Evolutionary conservation across 2,797 vertebrate species (phyloP).

Genomic region (Nyctibius grandis): DNA sequence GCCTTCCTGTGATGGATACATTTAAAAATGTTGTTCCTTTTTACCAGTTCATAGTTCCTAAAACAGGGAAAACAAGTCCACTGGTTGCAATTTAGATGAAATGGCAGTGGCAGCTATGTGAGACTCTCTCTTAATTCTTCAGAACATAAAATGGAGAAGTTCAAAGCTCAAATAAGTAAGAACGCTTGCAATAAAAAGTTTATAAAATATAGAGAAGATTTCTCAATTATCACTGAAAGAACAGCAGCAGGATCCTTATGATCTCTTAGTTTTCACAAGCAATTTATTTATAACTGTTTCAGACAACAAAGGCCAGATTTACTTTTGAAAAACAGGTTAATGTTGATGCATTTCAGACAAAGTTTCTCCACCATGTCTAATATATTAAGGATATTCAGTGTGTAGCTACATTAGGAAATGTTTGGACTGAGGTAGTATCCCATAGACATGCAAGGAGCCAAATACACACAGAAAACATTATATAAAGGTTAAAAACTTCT

Average conservation of each 20-base stretch:
- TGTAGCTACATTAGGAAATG: neutral
- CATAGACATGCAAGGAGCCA: neutral
- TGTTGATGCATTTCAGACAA: neutral
- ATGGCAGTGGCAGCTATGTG: neutral
- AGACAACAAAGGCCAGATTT: neutral
- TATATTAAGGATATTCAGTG: neutral
- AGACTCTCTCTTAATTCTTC: neutral
- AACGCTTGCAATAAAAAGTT: neutral
- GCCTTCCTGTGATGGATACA: neutral
- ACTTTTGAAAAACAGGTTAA: neutral
- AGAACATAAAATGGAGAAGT: neutral
- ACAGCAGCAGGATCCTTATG: neutral
- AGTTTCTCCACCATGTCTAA: neutral
- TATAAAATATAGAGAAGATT: neutral
- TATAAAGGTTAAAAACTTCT: neutral
- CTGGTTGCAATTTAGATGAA: neutral
- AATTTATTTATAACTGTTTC: neutral
- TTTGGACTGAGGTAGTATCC: neutral
- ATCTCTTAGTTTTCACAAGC: neutral
- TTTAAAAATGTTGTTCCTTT: neutral
- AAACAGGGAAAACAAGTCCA: neutral
- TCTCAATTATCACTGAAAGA: neutral
- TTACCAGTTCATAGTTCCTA: neutral
- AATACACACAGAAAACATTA: neutral
- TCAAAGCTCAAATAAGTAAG: neutral